These are phyloP conservation scores for Aphelocoma californica DNA, from an alignment of 2,797 vertebrate genomes.

Conservation along the genomic window DNA sequence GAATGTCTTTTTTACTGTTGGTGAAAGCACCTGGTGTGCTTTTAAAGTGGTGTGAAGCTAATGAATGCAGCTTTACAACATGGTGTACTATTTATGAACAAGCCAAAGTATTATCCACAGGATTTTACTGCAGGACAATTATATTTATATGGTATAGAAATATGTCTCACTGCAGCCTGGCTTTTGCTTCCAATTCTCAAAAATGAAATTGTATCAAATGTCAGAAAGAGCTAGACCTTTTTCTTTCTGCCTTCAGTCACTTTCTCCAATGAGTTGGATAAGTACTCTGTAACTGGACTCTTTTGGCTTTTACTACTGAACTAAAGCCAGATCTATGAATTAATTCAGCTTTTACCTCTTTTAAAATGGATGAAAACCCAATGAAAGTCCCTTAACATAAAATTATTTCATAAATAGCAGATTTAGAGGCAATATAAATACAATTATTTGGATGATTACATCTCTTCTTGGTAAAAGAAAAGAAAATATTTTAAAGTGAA, in stretches of 20 bases:
- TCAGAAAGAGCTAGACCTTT: not conserved
- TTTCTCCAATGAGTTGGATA: slow-evolving; percentile 34
- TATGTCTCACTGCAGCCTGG: not conserved
- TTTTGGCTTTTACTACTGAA: slow-evolving; percentile 32
- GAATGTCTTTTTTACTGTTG: not conserved
- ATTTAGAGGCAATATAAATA: slow-evolving; percentile 52
- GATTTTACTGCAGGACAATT: not conserved
- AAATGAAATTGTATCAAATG: not conserved
- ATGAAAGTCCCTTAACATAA: not conserved
- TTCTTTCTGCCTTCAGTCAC: not conserved
- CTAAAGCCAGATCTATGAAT: slow-evolving; percentile 52
- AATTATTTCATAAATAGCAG: slow-evolving; percentile 44
- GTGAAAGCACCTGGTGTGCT: not conserved
- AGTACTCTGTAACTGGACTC: slow-evolving; percentile 12
- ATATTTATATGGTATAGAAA: not conserved
- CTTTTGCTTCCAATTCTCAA: slow-evolving; percentile 2
- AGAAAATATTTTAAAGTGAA: slow-evolving; percentile 29
- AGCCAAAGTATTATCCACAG: not conserved
- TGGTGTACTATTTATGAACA: not conserved
- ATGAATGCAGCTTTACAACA: not conserved
- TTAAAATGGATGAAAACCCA: slow-evolving; percentile 20
- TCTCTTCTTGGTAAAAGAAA: slow-evolving; percentile 44
- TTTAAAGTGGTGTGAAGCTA: not conserved
- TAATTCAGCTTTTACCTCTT: slow-evolving; percentile 41
- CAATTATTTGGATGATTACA: slow-evolving; percentile 42